Percentiles rank a stretch among this genome's conserved stretches.
Conservation (phyloP, 2,888 invertebrate species). For the Ennomos erosarius region DNA sequence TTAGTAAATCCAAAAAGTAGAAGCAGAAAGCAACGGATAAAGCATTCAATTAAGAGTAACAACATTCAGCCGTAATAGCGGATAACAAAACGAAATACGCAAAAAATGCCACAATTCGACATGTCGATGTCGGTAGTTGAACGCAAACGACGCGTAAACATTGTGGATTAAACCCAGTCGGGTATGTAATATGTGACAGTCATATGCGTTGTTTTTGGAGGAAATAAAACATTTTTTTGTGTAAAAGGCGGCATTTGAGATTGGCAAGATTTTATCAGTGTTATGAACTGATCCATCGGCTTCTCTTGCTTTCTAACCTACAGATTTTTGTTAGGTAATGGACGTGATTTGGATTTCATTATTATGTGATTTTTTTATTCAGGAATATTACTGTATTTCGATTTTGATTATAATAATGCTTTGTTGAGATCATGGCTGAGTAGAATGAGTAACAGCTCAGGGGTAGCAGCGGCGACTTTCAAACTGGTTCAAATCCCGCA, state of each 20-base stretch:
- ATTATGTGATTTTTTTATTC: too few relatives aligned
- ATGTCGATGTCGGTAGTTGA: conserved; percentile 61
- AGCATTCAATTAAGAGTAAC: conserved; percentile 42
- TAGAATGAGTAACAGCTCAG: too few relatives aligned
- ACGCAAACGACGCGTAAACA: conserved; percentile 69
- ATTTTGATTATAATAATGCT: too few relatives aligned
- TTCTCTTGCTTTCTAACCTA: too few relatives aligned
- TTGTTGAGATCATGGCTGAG: too few relatives aligned
- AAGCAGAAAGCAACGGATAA: conserved; percentile 27
- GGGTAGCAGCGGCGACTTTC: too few relatives aligned
- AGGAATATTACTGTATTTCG: too few relatives aligned
- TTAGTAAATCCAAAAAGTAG: not conserved
- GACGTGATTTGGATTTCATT: too few relatives aligned
- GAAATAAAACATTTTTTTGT: conserved; percentile 28
- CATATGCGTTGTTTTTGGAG: conserved; percentile 44
- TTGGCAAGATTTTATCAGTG: not conserved
- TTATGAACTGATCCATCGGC: not conserved
- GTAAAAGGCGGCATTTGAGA: conserved; percentile 3
- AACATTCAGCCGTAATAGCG: conserved; percentile 36
- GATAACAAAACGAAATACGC: conserved; percentile 38
- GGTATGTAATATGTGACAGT: conserved; percentile 60
- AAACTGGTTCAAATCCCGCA: too few relatives aligned
- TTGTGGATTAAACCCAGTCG: conserved; percentile 67
- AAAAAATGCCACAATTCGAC: conserved; percentile 59
- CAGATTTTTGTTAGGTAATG: too few relatives aligned